phyloP scores from a whole-genome alignment of 92 coral and sea anemone species.

The Micromussa lordhowensis region DNA sequence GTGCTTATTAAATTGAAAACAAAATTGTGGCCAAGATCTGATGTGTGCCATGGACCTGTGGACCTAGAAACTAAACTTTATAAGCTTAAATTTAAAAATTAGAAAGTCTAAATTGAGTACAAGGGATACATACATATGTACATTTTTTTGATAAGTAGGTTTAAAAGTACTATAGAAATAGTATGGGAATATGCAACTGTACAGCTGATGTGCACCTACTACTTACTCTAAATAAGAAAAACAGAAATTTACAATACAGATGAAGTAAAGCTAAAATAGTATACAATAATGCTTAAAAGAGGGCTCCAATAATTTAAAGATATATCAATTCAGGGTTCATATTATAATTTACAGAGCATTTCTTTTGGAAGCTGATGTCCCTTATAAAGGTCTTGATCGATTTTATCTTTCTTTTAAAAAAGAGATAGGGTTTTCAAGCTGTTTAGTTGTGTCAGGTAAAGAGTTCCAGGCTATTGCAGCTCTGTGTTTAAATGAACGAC shows the following conservation, averaged over 20 bases:
- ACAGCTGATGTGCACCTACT: slow-evolving; percentile 37
- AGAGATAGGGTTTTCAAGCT: background rate
- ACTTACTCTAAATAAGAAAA: slow-evolving; percentile 11
- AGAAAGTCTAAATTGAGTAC: too few species aligned
- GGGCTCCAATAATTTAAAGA: slow-evolving; percentile 15
- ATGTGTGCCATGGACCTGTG: too few species aligned
- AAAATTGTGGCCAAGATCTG: too few species aligned
- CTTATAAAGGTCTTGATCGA: background rate
- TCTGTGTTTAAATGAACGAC: slow-evolving; percentile 27
- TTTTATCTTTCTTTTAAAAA: background rate
- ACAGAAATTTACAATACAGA: background rate
- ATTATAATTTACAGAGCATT: slow-evolving; percentile 23
- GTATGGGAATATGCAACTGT: slow-evolving; percentile 29
- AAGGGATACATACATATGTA: background rate
- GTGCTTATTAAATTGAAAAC: too few species aligned
- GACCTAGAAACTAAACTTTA: too few species aligned
- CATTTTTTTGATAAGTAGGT: slow-evolving; percentile 34
- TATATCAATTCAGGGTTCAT: slow-evolving; percentile 31
- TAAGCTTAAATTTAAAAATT: too few species aligned
- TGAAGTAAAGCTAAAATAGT: background rate
- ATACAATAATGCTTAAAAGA: slow-evolving; percentile 17
- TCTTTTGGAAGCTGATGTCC: background rate
- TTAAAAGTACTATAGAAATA: too few species aligned
- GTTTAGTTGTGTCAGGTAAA: slow-evolving; percentile 1
- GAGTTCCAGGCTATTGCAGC: slow-evolving; percentile 26